A percentile compares a stretch with the other conserved stretches of the same genome.
These are phyloP conservation scores for Huso huso DNA, from an alignment of 2,797 vertebrate species.

Conservation along the genomic window DNA sequence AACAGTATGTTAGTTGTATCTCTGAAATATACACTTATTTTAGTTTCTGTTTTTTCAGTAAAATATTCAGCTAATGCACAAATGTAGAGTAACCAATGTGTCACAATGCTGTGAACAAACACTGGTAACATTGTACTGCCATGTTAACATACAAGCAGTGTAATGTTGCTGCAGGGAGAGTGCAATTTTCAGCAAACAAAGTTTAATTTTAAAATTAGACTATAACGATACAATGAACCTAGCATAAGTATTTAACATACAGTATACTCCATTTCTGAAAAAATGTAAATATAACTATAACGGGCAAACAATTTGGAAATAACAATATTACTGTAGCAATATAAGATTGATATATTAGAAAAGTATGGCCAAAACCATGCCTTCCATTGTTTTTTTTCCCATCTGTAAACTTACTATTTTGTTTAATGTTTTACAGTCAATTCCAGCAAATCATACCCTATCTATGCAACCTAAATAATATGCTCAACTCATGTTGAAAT, in stretches of 20 bases:
- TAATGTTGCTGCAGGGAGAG: background rate
- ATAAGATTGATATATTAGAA: background rate
- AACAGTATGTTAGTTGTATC: slow-evolving; percentile 30
- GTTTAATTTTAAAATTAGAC: background rate
- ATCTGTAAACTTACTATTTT: too few species aligned
- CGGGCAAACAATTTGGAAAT: background rate
- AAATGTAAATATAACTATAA: background rate
- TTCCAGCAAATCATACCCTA: too few species aligned
- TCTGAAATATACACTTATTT: slow-evolving; percentile 16
- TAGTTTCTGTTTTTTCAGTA: background rate
- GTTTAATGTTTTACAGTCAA: too few species aligned
- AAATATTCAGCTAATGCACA: background rate
- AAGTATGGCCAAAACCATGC: too few species aligned
- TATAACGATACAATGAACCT: too few species aligned
- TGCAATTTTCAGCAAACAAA: background rate
- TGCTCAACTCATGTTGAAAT: too few species aligned
- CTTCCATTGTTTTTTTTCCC: too few species aligned
- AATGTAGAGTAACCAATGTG: background rate
- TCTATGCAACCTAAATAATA: too few species aligned
- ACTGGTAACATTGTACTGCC: too few species aligned
- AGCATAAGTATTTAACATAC: too few species aligned
- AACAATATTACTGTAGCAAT: background rate
- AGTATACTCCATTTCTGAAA: too few species aligned
- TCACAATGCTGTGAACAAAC: too few species aligned
- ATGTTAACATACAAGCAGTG: background rate